Base-by-base conservation (phyloP, 2,113 vertebrate species). In the pig (Sus scrofa) region DNA sequence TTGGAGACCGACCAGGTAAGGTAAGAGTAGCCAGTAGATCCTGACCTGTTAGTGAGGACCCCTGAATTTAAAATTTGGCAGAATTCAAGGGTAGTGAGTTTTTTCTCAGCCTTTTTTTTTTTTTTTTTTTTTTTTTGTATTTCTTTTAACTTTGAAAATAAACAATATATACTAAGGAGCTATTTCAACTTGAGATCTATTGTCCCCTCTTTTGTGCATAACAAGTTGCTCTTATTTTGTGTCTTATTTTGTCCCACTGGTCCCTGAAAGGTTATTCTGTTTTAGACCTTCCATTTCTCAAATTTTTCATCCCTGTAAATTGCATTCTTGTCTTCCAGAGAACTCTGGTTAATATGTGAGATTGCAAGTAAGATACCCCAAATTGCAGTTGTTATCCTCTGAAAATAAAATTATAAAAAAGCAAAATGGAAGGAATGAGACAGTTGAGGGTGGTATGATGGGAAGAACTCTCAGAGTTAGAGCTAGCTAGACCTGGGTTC, bases 221-320 rank as follows among this genome's bases (percentile, higher is more conserved):
- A 75, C 82, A 50, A 77, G 24, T 75, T 93, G 67, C 30, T 92
- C 10, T 75, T 81, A 26, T 60, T 79, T 96, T 94, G 56, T 93
- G 50, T 91, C 34, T 91, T 91, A 0, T 83, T 18, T 96, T 81
- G 26, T 83, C 34, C 52, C 30, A 56, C 67, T 79, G 74, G 18
- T n/a, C 75, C 95, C 65, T 95, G n/a, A 97, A 96, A 71, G 68
- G 37, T 91, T 90, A 60, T 60, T 97, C n/a, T 82, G 9, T 92
- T 91, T 94, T 96, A 73, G n/a, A 70, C 39, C 50, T 96, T 74
- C 27, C 32, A 20, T 71, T 94, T 89, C 11, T 83, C 27, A 93
- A 73, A 32, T 77, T 79, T 81, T 70, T 84, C 63, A 91, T 30
- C 63, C n/a, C n/a, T 94, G 97, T 58, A 27, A 78, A 56, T 90